phyloP scores from a whole-genome alignment of 1,140 invertebrate genomes.

The Formica exsecta region DNA sequence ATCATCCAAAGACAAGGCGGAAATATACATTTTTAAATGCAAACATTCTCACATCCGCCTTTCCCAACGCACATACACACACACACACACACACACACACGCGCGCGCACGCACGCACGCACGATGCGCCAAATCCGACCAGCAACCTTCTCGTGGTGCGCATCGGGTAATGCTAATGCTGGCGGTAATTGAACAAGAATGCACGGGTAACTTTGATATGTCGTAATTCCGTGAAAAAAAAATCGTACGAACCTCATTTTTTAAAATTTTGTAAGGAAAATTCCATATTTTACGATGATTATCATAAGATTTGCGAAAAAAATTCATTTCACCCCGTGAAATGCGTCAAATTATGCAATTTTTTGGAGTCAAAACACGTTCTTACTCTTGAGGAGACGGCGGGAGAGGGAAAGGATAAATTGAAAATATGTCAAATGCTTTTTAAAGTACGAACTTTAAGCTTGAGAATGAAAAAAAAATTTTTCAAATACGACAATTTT shows the following conservation, averaged over 20 bases:
- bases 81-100: too few relatives aligned
- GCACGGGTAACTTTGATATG: not conserved
- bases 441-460: not conserved
- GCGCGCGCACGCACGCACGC: too few relatives aligned
- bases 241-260: not conserved
- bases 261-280: not conserved
- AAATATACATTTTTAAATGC: too few relatives aligned
- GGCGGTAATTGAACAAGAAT: slow-evolving; percentile 1
- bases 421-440: not conserved
- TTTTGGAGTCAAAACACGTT: not conserved
- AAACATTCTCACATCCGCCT: too few relatives aligned
- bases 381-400: not conserved
- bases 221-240: not conserved
- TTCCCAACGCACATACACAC: too few relatives aligned
- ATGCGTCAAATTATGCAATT: not conserved
- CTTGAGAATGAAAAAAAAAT: not conserved
- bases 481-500: not conserved
- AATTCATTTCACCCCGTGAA: not conserved
- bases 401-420: too few relatives aligned
- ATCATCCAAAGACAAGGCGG: too few relatives aligned
- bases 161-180: not conserved
- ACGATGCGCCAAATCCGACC: too few relatives aligned
- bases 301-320: not conserved
- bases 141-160: too few relatives aligned
- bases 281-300: not conserved